phyloP scores from a whole-genome alignment of 2,797 vertebrate genomes.

The Phrynocephalus guinanensis region DNA sequence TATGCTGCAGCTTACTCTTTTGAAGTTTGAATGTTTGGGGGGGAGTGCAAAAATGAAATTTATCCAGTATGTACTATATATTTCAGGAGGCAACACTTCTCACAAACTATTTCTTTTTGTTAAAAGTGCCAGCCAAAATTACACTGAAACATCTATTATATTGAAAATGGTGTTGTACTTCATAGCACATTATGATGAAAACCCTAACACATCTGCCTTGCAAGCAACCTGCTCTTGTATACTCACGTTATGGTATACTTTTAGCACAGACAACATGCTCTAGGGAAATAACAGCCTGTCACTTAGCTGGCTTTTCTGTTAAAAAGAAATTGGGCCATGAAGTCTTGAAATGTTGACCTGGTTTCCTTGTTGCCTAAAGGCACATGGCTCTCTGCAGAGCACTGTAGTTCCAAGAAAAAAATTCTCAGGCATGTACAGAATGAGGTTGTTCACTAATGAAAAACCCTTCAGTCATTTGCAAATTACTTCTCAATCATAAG shows the following conservation, averaged over 20 bases:
- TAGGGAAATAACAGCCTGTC: constrained; percentile 13
- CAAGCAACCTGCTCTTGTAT: constrained; percentile 6
- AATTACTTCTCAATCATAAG: neutral
- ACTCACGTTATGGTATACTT: neutral
- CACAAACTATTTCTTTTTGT: neutral
- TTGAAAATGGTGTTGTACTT: neutral
- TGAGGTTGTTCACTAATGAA: constrained; percentile 16
- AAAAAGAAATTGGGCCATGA: constrained; percentile 30
- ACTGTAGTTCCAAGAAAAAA: neutral
- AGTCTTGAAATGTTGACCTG: constrained; percentile 34
- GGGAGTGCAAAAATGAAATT: too few relatives aligned
- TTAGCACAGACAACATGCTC: neutral
- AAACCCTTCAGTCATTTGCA: constrained; percentile 15
- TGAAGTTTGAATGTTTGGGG: too few relatives aligned
- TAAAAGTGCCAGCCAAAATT: neutral
- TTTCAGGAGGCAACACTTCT: neutral
- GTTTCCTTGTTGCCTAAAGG: constrained; percentile 24
- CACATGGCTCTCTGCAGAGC: neutral
- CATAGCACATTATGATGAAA: neutral
- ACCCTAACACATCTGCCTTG: neutral
- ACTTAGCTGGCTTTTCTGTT: constrained; percentile 28
- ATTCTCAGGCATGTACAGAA: neutral
- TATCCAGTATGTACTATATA: neutral
- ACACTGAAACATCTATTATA: neutral
- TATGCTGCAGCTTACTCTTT: too few relatives aligned